Evolutionary conservation across 2,888 invertebrate genomes (phyloP).

Genomic region (Pogonocherus hispidulus): DNA sequence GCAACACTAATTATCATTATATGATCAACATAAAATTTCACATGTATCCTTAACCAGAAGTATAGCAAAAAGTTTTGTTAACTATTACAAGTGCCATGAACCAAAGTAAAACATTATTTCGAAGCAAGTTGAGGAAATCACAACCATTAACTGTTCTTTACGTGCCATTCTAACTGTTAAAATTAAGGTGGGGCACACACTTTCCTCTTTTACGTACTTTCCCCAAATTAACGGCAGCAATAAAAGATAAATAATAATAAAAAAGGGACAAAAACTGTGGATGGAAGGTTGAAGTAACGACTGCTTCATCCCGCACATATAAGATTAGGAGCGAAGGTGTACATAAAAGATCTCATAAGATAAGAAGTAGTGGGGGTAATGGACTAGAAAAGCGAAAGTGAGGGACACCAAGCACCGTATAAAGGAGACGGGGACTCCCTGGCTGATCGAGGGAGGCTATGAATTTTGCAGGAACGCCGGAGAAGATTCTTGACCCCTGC

Average conservation of each 20-base stretch:
- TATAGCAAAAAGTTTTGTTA: no score
- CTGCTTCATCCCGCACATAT: slow-evolving; percentile 16
- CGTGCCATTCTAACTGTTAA: not conserved
- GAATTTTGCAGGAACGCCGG: slow-evolving; percentile 17
- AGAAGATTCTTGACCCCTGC: slow-evolving; percentile 5
- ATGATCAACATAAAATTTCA: no score
- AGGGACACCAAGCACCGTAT: slow-evolving; percentile 22
- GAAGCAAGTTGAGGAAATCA: not conserved
- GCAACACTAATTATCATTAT: no score
- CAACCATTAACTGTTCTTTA: not conserved
- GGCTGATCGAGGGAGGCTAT: slow-evolving; percentile 5
- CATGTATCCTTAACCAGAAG: no score
- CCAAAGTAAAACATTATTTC: no score
- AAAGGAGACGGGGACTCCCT: slow-evolving; percentile 13
- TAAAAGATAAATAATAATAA: slow-evolving; percentile 26
- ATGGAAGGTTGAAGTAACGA: slow-evolving; percentile 12
- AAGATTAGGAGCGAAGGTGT: slow-evolving; percentile 27
- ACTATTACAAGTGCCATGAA: no score
- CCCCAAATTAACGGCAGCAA: not conserved
- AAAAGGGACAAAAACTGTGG: slow-evolving; percentile 3
- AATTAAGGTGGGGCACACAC: not conserved
- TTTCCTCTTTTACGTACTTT: not conserved
- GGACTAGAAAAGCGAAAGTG: slow-evolving; percentile 29
- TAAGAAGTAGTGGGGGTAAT: slow-evolving; percentile 19
- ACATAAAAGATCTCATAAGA: slow-evolving; percentile 28